A percentile compares a stretch with the other conserved stretches of the same genome.
These are phyloP conservation scores for Muschampia plurimacula DNA, from an alignment of 2,888 invertebrate species.

Conservation along the genomic window DNA sequence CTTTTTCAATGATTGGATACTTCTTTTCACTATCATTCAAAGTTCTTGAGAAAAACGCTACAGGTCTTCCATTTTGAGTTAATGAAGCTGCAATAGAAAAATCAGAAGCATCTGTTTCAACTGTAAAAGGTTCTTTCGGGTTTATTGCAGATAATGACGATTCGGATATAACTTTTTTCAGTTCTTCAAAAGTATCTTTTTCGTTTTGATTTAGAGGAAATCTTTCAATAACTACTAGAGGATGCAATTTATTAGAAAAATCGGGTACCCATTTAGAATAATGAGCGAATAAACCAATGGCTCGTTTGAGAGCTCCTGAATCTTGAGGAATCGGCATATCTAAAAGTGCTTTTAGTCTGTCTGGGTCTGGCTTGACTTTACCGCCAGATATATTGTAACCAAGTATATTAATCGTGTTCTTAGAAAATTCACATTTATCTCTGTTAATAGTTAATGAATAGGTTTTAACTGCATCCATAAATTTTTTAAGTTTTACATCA, in stretches of 20 bases:
- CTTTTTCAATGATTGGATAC: slow-evolving; percentile 11
- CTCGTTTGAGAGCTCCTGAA: slow-evolving; percentile 2
- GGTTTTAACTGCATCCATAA: background rate
- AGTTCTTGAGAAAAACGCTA: slow-evolving; percentile 18
- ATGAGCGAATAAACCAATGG: slow-evolving; percentile 5
- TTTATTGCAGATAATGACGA: slow-evolving; percentile 5
- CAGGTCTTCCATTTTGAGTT: slow-evolving; percentile 8
- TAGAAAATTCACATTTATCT: background rate
- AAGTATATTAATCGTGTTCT: background rate
- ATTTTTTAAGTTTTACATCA: background rate
- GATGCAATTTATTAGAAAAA: slow-evolving; percentile 16
- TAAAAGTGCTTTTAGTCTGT: background rate
- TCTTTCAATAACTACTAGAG: background rate
- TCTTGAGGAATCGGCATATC: slow-evolving; percentile 1
- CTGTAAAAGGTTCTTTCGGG: slow-evolving; percentile 9
- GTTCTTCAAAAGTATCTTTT: background rate
- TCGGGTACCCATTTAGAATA: slow-evolving; percentile 14
- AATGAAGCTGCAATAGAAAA: slow-evolving; percentile 14
- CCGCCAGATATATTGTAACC: background rate
- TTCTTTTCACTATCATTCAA: slow-evolving; percentile 11
- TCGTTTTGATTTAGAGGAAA: background rate
- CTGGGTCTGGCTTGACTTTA: background rate
- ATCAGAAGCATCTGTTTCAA: slow-evolving; percentile 24
- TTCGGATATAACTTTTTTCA: background rate
- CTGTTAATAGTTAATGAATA: background rate